These are phyloP conservation scores for Hippocampus kuda DNA, from an alignment of 2,797 vertebrate species.

Conservation along the genomic window DNA sequence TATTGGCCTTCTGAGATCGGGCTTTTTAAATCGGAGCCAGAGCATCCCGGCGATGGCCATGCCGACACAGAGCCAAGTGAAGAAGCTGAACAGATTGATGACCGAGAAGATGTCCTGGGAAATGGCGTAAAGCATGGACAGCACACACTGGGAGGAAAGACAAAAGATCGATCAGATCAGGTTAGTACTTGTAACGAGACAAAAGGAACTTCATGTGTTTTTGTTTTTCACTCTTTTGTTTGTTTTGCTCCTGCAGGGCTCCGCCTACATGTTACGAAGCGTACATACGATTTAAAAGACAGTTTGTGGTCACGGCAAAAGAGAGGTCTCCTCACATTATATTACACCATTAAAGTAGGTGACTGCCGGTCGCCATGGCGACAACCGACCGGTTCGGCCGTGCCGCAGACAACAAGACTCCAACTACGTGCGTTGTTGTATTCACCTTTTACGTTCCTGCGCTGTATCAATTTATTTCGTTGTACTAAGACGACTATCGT, in stretches of 20 bases:
- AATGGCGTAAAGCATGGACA: constrained; percentile 69
- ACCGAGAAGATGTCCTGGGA: constrained; percentile 71
- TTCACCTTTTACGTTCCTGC: too few species aligned
- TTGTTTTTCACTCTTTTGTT: neutral
- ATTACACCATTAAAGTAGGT: too few species aligned
- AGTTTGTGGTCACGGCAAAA: too few species aligned
- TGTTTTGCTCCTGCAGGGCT: neutral
- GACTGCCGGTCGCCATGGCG: too few species aligned
- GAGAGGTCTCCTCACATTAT: too few species aligned
- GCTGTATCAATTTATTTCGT: too few species aligned
- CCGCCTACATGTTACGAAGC: neutral
- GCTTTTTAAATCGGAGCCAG: constrained; percentile 64
- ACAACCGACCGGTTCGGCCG: too few species aligned
- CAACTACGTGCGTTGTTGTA: too few species aligned
- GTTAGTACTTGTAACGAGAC: neutral
- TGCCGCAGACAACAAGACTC: too few species aligned
- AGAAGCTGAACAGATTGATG: constrained; percentile 73
- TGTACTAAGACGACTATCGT: neutral
- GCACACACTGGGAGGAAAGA: constrained; percentile 50
- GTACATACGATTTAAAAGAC: neutral
- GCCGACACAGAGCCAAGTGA: constrained; percentile 70
- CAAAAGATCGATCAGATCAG: neutral
- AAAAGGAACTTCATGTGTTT: neutral
- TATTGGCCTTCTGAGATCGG: constrained; percentile 58
- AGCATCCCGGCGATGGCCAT: constrained; percentile 67